phyloP scores from a whole-genome alignment of 2,888 invertebrate species.

The Drosophila parthenogenetica region DNA sequence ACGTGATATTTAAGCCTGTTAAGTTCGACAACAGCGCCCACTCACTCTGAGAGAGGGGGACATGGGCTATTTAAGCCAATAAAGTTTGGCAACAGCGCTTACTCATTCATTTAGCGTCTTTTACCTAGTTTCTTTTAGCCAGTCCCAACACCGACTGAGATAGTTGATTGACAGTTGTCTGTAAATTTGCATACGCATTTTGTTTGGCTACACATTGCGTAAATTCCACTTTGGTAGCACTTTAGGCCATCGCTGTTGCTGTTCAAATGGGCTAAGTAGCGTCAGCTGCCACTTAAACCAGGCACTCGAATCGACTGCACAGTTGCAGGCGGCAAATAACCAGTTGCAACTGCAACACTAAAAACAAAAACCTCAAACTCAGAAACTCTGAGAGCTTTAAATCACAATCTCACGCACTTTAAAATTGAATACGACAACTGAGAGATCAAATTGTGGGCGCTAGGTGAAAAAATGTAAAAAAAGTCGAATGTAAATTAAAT shows the following conservation, averaged over 20 bases:
- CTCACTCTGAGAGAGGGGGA: no score
- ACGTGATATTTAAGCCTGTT: no score
- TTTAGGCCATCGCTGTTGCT: conserved; percentile 9
- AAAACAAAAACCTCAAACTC: background rate
- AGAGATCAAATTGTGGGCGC: conserved; percentile 36
- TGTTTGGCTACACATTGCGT: conserved; percentile 36
- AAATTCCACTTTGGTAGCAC: conserved; percentile 26
- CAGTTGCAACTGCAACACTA: conserved; percentile 9
- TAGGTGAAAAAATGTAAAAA: conserved; percentile 21
- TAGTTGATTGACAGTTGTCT: background rate
- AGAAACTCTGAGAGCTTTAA: background rate
- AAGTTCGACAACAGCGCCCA: no score
- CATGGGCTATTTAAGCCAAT: background rate
- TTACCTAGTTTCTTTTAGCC: conserved; percentile 24
- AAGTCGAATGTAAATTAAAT: conserved; percentile 46
- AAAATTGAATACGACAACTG: conserved; percentile 1
- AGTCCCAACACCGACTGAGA: no score
- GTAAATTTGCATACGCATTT: conserved; percentile 47
- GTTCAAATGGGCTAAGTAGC: conserved; percentile 15
- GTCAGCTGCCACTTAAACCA: conserved; percentile 14
- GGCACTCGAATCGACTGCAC: conserved; percentile 6
- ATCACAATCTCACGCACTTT: conserved; percentile 11
- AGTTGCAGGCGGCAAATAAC: background rate
- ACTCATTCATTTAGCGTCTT: no score
- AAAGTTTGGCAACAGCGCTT: no score